Percentiles rank a stretch among this genome's conserved stretches.
These are phyloP conservation scores for Cyrtonyx montezumae DNA, from an alignment of 2,113 vertebrate genomes.

Conservation along the genomic window DNA sequence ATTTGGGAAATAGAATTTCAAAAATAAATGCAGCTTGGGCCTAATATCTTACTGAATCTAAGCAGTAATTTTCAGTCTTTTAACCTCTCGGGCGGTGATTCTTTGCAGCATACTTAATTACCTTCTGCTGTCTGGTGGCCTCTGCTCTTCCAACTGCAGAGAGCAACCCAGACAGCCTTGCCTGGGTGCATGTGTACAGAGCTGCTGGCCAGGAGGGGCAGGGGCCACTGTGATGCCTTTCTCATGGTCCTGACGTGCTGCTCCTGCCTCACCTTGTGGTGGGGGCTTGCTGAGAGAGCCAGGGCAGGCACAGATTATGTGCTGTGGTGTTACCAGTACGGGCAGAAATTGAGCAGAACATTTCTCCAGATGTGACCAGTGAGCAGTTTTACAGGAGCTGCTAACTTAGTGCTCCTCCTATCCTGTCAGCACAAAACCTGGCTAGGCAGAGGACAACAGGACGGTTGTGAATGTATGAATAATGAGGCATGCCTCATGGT, in stretches of 20 bases:
- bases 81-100: not conserved
- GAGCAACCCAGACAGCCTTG: not conserved
- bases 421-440: not conserved
- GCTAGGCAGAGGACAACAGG: not conserved
- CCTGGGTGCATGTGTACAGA: accelerated
- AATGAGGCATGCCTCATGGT: not conserved
- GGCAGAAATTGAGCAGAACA: not conserved
- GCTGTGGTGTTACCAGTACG: accelerated
- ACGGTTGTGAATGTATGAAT: not conserved
- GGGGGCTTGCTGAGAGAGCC: not conserved
- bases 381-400: not conserved
- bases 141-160: not conserved
- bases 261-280: not conserved
- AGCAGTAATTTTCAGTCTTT: slow-evolving; percentile 10
- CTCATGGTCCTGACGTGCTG: not conserved
- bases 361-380: not conserved
- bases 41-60: slow-evolving; percentile 11
- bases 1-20: slow-evolving; percentile 44
- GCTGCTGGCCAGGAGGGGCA: not conserved
- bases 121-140: not conserved
- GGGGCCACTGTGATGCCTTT: accelerated
- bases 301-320: accelerated
- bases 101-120: not conserved
- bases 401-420: not conserved
- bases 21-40: slow-evolving; percentile 43